phyloP scores from a whole-genome alignment of 2,113 vertebrate genomes.

The Neotoma lepida region DNA sequence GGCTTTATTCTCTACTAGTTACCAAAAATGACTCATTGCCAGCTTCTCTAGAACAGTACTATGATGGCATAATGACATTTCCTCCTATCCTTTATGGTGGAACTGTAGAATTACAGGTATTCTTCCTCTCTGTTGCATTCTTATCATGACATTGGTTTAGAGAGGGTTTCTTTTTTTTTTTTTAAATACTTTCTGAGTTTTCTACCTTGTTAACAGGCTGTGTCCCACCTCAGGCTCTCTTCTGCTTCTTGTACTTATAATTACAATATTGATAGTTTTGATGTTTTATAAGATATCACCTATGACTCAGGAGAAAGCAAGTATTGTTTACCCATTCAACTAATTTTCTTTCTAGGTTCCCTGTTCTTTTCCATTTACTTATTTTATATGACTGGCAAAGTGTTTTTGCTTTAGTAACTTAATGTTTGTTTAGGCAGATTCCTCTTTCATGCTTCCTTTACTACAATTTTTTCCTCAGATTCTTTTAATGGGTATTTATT shows the following conservation, averaged over 20 bases:
- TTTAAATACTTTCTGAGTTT: not conserved
- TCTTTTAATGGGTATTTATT: not conserved
- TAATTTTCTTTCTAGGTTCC: not conserved
- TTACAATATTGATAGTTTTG: conserved; percentile 16
- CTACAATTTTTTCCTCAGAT: not conserved
- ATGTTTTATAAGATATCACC: not conserved
- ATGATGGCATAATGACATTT: not conserved
- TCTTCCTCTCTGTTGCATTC: not conserved
- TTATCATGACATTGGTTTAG: not conserved
- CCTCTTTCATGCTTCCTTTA: not conserved
- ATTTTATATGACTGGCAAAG: not conserved
- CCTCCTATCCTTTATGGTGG: not conserved
- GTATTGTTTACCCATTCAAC: not conserved
- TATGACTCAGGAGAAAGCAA: not conserved
- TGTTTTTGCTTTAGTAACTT: conserved; percentile 7
- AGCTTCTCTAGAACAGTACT: not conserved
- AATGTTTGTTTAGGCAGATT: conserved; percentile 10
- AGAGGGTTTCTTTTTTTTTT: not conserved
- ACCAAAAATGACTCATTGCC: conserved; percentile 2
- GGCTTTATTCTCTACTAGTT: not conserved
- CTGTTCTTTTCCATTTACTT: not conserved
- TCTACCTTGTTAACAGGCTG: not conserved
- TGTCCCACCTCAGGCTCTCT: not conserved
- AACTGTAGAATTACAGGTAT: conserved; percentile 36
- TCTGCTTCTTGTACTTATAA: not conserved